Base-by-base conservation (phyloP, 2,797 vertebrate genomes). In the Okamejei kenojei region DNA sequence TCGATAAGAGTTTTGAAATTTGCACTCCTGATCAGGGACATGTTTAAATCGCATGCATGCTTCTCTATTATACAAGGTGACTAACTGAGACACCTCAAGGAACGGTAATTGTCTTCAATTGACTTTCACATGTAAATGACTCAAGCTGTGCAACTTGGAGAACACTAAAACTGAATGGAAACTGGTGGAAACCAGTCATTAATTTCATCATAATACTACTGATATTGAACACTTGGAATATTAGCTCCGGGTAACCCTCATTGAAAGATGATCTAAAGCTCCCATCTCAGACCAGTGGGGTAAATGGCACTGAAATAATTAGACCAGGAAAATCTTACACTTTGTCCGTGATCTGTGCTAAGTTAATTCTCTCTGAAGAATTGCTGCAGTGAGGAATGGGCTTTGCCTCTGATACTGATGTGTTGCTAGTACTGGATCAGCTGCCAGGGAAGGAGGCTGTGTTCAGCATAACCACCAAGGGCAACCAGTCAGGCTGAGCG, bases 221-320 rank as follows among this genome's bases (percentile, higher is more conserved):
- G n/a, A 88, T 68, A 68, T 88, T 88, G 63, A 88, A 88, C 84
- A 88, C 63, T 88, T 88, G 84, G 84, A 88, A 88, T 88, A 88
- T 88, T 88, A 88, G n/a, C 84, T 88, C 84, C 35, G n/a, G 84
- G 84, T 68, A 35, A 63, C 84, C 61, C 84, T 88, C 84, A 88
- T 65, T 88, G 61, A 88, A 88, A 88, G 32, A 32, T 88, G 84
- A 88, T 68, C 54, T 88, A 88, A 68, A 68, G 63, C 17, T 88
- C 63, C 84, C 84, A 88, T 88, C 84, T 9, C 61, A 61, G 84
- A 88, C 17, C 84, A 32, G 84, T 68, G 84, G 45, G 19, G 58
- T 84, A 61, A 84, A 84, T 61, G 23, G 54, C 65, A 68, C 63
- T 35, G 61, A 88, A 8, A 15, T 15, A 88, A 61, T 29, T 32